phyloP scores from a whole-genome alignment of 2,113 vertebrate genomes.

The Spea bombifrons region DNA sequence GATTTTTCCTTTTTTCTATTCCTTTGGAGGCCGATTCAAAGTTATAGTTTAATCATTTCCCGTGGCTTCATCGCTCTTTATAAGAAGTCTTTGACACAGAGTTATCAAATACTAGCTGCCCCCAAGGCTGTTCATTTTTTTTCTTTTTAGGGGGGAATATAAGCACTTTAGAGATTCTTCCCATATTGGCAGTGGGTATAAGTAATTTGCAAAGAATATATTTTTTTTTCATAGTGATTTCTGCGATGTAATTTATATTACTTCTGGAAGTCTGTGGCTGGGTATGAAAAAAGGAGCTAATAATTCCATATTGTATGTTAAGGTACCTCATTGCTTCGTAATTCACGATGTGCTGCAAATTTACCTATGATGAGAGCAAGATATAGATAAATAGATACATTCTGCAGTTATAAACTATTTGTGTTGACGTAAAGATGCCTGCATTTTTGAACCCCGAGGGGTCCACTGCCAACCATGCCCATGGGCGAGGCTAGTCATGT shows the following conservation, averaged over 20 bases:
- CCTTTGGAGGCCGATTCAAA: slow-evolving; percentile 12
- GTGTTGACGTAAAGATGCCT: no score
- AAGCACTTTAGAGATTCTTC: slow-evolving; percentile 5
- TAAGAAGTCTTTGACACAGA: slow-evolving; percentile 13
- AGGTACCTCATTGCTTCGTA: background rate
- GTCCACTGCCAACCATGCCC: no score
- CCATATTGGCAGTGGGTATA: background rate
- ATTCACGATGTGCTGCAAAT: background rate
- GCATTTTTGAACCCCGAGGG: no score
- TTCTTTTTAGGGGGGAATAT: background rate
- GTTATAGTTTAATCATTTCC: slow-evolving; percentile 40
- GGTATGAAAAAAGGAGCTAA: background rate
- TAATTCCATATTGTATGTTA: no score
- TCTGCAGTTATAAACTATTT: no score
- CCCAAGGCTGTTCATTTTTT: slow-evolving; percentile 18
- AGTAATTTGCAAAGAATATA: slow-evolving; percentile 8
- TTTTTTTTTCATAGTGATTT: slow-evolving; percentile 10
- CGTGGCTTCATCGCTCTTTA: slow-evolving; percentile 21
- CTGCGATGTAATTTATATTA: background rate
- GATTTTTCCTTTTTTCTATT: slow-evolving; percentile 29
- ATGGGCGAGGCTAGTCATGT: no score
- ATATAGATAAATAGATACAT: background rate
- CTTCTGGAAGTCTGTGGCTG: background rate
- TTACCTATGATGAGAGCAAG: background rate
- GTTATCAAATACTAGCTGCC: slow-evolving; percentile 4